Evolutionary conservation across 2,888 invertebrate species (phyloP), one percentile per base, ranked within the genome.

Genomic region (Watsonalla cultraria): DNA sequence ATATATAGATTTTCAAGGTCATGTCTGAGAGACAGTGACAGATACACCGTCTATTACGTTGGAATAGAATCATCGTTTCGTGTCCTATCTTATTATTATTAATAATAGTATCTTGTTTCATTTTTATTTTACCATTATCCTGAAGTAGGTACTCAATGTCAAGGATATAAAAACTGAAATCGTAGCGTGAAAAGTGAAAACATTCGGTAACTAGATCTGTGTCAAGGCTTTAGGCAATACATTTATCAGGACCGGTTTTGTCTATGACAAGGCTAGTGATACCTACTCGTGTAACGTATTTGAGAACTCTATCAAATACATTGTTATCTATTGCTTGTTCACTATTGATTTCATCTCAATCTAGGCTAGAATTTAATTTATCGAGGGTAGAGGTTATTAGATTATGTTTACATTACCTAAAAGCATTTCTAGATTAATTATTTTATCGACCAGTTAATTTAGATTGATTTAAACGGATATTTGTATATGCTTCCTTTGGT

Each of bases 221-320:
- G 76, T 64, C 73, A 75, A 73, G 75, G 75, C 60, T 63, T 51
- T 45, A 46, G 57, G 58, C 37, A 45, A 47, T 57, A 52, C 49
- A 63, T 58, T 65, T 69, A 74, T 70, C 64, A 69, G 65, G 63
- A 68, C 63, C 60, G 64, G 64, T 63, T 56, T 37, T 51, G 57
- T 54, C 50, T 52, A 24, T 39, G 47, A 51, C 56, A 52, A 56
- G 58, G 56, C 48, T 52, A 11, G 42, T 11, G 42, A 8, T 42
- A 42, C 11, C 42, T 8, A 11, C 0, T 42, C 11, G 42, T 42
- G 11, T 11, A 11, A 42, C 5, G 1, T 8, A 42, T 37, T 37
- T 37, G 37, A 11, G 5, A 42, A 11, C 42, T 24, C 24, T 11
- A 42, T 42, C 42, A 42, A 42, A 42, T 42, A 8, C 42, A 42